Base-by-base conservation (phyloP, 1,140 invertebrate species). In the Samia ricini region DNA sequence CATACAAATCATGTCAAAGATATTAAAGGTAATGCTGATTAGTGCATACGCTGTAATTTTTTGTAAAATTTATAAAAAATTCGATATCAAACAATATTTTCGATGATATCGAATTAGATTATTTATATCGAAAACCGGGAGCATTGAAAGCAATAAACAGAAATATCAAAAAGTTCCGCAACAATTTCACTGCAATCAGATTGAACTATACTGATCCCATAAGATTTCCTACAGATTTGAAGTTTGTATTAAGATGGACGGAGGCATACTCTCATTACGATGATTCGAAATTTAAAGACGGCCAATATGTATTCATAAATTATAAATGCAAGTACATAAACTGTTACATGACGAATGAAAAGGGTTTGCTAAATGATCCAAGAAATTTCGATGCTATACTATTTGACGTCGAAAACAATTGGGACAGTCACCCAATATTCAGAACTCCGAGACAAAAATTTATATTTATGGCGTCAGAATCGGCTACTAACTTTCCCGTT, bases 351-450 rank as follows among this genome's bases (percentile, higher is more conserved):
- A 81, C 81, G 4, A 76, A 57, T 22, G 68, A 81, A 22, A 81
- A 71, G 60, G 64, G 55, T 36, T 29, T 81, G 1, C 61, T 88
- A 2, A 12, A 54, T 5, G 78, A 84, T 63, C 18, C 74, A 2
- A 74, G 75, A 61, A 57, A 79, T 60, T 85, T 74, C 42, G 80
- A 88, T 42, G 85, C 79, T 0, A 80, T 88, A 4, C n/a, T 85
- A 3, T 85, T 85, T 56, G 77, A 84, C 20, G 77, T 79, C 1
- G 83, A 84, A 60, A 75, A 78, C 61, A 68, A 67, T 49, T 85
- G 76, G 80, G 79, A 83, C 23, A 15, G 21, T 12, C 65, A 76
- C 63, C 76, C 79, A 0, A 55, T 65, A 0, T 18, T 72, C 4
- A 75, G 81, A 64, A 52, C 56, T 29, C 63, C 64, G 3, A 26